Conservation (phyloP, 2,113 vertebrate species). For the Corydoras maculifer region DNA sequence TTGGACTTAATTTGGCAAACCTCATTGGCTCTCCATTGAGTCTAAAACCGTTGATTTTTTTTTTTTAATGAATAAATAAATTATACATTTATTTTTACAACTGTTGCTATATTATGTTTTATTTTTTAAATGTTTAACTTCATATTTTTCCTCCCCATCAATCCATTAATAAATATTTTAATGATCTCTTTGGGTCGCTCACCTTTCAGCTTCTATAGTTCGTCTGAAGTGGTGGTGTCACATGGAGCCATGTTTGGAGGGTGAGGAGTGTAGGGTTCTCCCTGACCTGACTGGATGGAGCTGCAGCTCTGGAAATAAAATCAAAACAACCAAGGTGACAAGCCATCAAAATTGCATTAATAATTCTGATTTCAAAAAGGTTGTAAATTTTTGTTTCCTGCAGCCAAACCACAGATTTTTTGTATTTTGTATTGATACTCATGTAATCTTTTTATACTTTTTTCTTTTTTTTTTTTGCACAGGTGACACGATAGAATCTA, state of each 20-base stretch:
- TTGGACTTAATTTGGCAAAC: no score
- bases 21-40: no score
- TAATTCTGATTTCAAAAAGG: not conserved
- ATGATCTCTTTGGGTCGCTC: not conserved
- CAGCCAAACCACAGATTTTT: no score
- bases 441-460: not conserved
- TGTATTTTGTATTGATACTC: not conserved
- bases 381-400: conserved; percentile 5
- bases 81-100: no score
- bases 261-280: conserved; percentile 87
- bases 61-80: no score
- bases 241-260: conserved; percentile 86
- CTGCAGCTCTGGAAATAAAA: conserved; percentile 92
- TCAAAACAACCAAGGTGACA: conserved; percentile 92
- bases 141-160: no score
- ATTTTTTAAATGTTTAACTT: no score
- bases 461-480: conserved; percentile 6
- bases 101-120: no score
- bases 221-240: conserved; percentile 92
- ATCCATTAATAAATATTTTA: not conserved
- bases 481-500: conserved; percentile 7
- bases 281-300: conserved; percentile 93
- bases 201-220: conserved; percentile 79
- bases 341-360: not conserved
- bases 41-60: no score